phyloP scores from a whole-genome alignment of 2,888 invertebrate species.

The Hydrotaea cyrtoneurina region DNA sequence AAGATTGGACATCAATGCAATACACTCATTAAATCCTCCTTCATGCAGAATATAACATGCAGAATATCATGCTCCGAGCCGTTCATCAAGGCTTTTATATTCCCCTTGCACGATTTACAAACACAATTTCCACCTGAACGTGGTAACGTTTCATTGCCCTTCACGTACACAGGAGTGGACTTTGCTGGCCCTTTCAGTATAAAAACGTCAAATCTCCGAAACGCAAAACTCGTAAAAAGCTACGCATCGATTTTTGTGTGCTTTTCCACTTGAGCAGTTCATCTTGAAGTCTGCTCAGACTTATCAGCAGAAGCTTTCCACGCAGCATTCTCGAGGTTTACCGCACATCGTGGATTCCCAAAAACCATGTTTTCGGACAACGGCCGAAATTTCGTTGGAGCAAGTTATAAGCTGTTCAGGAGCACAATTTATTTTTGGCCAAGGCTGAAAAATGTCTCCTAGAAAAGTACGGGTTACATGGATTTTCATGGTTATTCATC shows the following conservation, averaged over 20 bases:
- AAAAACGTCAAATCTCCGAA: background rate
- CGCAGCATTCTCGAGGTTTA: slow-evolving; percentile 58
- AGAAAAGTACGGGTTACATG: background rate
- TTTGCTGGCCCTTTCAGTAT: slow-evolving; percentile 43
- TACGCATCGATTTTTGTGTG: slow-evolving; percentile 26
- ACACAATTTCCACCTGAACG: background rate
- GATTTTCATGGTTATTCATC: slow-evolving; percentile 36
- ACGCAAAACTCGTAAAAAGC: slow-evolving; percentile 16
- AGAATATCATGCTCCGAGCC: background rate
- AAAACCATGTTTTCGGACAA: slow-evolving; percentile 53
- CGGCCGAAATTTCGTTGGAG: slow-evolving; percentile 37
- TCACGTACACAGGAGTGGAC: slow-evolving; percentile 31
- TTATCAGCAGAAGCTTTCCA: slow-evolving; percentile 57
- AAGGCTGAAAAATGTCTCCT: background rate
- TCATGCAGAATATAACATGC: no score
- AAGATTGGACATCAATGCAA: no score
- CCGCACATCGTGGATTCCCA: slow-evolving; percentile 57
- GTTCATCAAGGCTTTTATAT: background rate
- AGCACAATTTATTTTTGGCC: background rate
- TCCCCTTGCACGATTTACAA: slow-evolving; percentile 24
- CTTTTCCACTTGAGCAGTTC: slow-evolving; percentile 20
- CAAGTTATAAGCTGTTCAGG: background rate
- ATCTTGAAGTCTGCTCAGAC: slow-evolving; percentile 12
- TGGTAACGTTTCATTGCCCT: background rate
- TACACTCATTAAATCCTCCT: no score